Evolutionary conservation across 2,113 vertebrate genomes (phyloP).

Genomic region (Amazona guildingii): DNA sequence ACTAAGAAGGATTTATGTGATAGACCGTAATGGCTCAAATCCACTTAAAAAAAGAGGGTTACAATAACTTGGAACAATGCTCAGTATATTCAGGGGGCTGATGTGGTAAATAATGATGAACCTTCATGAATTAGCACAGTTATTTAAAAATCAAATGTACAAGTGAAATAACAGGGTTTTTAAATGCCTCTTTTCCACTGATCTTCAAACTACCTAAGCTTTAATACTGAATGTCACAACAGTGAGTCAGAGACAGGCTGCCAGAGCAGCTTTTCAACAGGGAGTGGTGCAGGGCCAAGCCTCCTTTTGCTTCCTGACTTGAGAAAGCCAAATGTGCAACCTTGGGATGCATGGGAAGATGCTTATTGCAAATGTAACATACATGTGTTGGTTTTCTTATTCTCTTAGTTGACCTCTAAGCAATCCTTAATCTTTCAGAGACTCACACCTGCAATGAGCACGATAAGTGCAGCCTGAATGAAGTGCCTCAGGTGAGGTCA

Average conservation of each 20-base stretch:
- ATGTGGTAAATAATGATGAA: not conserved
- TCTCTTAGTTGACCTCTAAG: not conserved
- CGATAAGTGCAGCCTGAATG: not conserved
- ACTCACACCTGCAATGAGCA: not conserved
- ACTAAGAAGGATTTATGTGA: constrained; percentile 59
- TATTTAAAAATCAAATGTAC: constrained; percentile 44
- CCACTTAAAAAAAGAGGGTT: constrained; percentile 6
- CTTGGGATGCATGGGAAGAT: not conserved
- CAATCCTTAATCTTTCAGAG: not conserved
- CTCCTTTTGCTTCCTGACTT: not conserved
- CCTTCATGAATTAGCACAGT: not conserved
- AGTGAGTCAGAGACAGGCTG: constrained; percentile 58
- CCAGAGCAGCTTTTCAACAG: not conserved
- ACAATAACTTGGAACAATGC: not conserved
- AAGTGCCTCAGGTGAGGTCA: not conserved
- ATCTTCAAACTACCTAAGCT: constrained; percentile 16
- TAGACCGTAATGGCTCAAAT: constrained; percentile 18
- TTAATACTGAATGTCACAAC: constrained; percentile 47
- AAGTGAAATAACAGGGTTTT: constrained; percentile 13
- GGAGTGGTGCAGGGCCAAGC: not conserved
- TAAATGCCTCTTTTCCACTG: not conserved
- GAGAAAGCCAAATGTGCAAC: not conserved
- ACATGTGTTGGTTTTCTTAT: not conserved
- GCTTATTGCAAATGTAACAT: not conserved
- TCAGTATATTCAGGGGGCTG: not conserved